Evolutionary conservation across 2,888 invertebrate species (phyloP).

Genomic region (Auanema freiburgensis): DNA sequence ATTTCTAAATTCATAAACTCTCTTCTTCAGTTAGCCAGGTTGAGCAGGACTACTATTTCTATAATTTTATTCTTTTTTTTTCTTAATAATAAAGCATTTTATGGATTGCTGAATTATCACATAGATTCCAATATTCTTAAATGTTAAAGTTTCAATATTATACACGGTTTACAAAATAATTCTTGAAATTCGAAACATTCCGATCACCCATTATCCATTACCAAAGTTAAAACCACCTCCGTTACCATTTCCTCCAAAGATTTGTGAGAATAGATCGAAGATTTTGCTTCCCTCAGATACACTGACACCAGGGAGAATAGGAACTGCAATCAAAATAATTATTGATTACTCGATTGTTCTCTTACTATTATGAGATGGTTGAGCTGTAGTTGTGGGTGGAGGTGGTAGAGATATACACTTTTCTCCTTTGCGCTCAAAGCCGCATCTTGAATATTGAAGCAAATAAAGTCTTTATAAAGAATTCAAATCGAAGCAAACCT

Average conservation of each 20-base stretch:
- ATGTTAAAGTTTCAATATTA: no score
- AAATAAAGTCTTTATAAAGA: background rate
- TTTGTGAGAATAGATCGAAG: conserved; percentile 36
- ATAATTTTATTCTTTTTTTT: no score
- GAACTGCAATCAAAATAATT: conserved; percentile 19
- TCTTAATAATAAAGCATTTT: no score
- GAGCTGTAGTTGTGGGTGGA: conserved; percentile 52
- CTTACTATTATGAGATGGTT: conserved; percentile 38
- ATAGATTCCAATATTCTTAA: no score
- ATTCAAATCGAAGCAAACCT: conserved; percentile 19
- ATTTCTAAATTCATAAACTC: no score
- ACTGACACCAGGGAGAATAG: conserved; percentile 32
- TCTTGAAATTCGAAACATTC: no score
- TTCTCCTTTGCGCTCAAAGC: conserved; percentile 43
- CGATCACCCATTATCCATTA: no score
- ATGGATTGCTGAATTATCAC: no score
- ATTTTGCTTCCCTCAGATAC: conserved; percentile 34
- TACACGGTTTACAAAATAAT: no score
- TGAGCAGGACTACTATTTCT: no score
- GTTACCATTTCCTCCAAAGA: conserved; percentile 30
- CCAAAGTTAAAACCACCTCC: conserved; percentile 27
- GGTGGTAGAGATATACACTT: conserved; percentile 56
- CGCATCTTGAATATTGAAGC: conserved; percentile 40
- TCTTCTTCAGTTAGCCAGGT: no score
- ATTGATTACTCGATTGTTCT: conserved; percentile 9